These are phyloP conservation scores for Corythornis leucogaster DNA, from an alignment of 2,797 vertebrate species.

Conservation along the genomic window DNA sequence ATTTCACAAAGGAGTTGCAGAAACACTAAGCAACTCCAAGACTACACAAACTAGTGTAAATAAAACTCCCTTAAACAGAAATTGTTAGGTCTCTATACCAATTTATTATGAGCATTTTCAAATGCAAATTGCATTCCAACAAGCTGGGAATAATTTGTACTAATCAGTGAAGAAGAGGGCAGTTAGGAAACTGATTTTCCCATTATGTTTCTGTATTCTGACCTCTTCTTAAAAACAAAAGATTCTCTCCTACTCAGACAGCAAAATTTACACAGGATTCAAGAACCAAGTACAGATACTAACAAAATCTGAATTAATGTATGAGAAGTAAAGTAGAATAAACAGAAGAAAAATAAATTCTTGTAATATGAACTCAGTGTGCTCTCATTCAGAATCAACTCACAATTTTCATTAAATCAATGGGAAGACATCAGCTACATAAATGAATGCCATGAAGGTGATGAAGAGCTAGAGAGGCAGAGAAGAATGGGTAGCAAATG, in stretches of 20 bases:
- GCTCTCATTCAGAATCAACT: not conserved
- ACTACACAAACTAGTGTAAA: not conserved
- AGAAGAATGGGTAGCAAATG: not conserved
- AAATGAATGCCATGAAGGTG: not conserved
- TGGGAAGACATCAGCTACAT: not conserved
- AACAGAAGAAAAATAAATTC: not conserved
- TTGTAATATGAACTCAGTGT: not conserved
- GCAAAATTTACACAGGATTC: not conserved
- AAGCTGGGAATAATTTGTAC: constrained; percentile 32
- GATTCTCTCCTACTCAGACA: not conserved
- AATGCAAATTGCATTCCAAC: constrained; percentile 19
- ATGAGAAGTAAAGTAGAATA: not conserved
- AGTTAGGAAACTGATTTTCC: constrained; percentile 34
- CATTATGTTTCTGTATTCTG: constrained; percentile 9
- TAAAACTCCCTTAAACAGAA: constrained; percentile 1
- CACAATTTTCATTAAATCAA: not conserved
- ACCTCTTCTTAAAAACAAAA: not conserved
- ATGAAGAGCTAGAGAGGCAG: not conserved
- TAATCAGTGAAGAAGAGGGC: constrained; percentile 16
- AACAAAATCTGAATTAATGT: not conserved
- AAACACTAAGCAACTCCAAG: not conserved
- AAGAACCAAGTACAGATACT: not conserved
- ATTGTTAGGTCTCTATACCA: not conserved
- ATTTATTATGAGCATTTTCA: constrained; percentile 27
- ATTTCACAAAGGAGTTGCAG: not conserved